phyloP scores from a whole-genome alignment of 2,797 vertebrate genomes.

The Amblyraja radiata region DNA sequence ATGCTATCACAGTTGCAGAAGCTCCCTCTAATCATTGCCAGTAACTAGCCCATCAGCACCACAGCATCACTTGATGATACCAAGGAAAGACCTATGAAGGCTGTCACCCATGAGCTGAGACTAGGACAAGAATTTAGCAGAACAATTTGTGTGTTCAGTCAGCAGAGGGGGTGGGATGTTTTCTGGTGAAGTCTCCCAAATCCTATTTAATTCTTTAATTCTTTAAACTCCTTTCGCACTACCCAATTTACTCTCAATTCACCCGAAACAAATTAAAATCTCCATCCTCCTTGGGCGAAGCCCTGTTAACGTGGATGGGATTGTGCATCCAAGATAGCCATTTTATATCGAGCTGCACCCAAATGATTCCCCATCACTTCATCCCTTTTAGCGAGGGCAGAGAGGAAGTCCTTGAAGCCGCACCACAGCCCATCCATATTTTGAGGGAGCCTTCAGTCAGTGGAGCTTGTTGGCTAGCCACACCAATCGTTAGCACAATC shows the following conservation, averaged over 20 bases:
- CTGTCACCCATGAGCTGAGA: background rate
- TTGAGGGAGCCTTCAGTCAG: background rate
- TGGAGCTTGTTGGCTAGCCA: background rate
- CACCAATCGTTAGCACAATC: slow-evolving; percentile 30
- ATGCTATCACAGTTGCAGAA: background rate
- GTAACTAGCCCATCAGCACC: background rate
- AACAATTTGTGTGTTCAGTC: background rate
- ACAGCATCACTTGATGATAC: background rate
- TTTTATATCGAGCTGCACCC: background rate
- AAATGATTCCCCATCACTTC: background rate
- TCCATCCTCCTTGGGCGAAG: background rate
- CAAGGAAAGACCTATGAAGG: too few relatives aligned
- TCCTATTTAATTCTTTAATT: background rate
- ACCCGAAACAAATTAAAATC: too few relatives aligned
- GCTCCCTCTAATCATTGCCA: background rate
- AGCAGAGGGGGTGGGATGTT: background rate
- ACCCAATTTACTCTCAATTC: background rate
- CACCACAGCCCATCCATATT: background rate
- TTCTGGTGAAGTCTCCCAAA: too few relatives aligned
- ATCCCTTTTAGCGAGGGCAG: background rate
- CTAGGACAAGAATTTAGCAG: background rate
- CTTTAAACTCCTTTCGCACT: background rate
- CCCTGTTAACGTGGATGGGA: background rate
- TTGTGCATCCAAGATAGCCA: background rate
- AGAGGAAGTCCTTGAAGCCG: background rate